Base-by-base conservation (phyloP, 2,888 invertebrate species). In the Sminthurides aquaticus region DNA sequence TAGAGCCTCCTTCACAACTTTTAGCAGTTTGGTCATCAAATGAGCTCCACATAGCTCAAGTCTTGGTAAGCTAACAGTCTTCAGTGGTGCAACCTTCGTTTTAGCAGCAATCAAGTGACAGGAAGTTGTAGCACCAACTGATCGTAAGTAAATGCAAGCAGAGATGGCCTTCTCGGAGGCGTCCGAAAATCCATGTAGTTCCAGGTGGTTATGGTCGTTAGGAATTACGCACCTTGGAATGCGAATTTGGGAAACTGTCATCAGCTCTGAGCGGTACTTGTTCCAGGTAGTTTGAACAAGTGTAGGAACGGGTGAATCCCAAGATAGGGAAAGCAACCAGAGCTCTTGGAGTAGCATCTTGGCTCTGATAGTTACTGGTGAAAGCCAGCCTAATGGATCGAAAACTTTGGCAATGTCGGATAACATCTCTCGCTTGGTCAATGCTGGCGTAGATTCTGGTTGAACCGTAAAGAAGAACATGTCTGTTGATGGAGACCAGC, bases 11-110 rank as follows among this genome's bases (percentile, higher is more conserved):
- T 49, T 29, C 0, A 71, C 64, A 8, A 64, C 65, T 1, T 56
- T 34, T 5, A 15, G 5, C 27, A 75, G 64, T 57, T 67, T 52
- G n/a, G 74, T 64, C 18, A 74, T 54, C 11, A 76, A 58, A 2
- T 71, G 34, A 8, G 76, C 75, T 18, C 64, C 73, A 28, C 71
- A 72, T 0, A 76, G 66, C 63, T 77, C 76, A 15, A 76, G 60
- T 15, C 69, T 25, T 22, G 76, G 76, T 24, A 76, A 26, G 2
- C 76, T 65, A 3, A 74, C 58, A 25, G 57, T 68, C 60, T 73
- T 73, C 18, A 71, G 22, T 11, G 74, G 74, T 3, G 74, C 71
- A 22, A 75, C 75, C 52, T 67, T 62, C 2, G 74, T 69, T 66
- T 75, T 74, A 11, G 73, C 54, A 26, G 65, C 63, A 20, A 75